Conservation (phyloP, 2,888 invertebrate species). For the Cataglyphis cursor region DNA sequence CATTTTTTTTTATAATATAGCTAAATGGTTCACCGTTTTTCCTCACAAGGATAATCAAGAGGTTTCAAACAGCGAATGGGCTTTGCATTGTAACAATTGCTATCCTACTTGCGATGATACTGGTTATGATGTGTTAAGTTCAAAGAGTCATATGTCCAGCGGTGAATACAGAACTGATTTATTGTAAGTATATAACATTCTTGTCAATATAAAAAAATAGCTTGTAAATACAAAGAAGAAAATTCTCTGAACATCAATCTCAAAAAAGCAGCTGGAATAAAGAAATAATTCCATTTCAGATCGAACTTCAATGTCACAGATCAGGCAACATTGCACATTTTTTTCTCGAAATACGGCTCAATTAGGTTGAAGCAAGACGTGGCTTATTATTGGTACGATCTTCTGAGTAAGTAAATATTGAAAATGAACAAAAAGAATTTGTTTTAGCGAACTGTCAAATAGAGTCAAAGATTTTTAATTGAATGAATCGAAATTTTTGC, state of each 20-base stretch:
- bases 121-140: constrained; percentile 70
- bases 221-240: not conserved
- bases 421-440: not conserved
- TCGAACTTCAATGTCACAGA: constrained; percentile 69
- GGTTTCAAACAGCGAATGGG: constrained; percentile 30
- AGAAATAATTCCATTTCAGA: constrained; percentile 64
- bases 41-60: constrained; percentile 73
- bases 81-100: constrained; percentile 75
- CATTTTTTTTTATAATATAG: constrained; percentile 75
- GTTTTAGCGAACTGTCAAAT: not conserved
- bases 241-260: not conserved
- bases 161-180: constrained; percentile 64
- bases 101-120: constrained; percentile 80
- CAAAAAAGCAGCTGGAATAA: not conserved
- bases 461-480: not conserved
- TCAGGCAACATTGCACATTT: constrained; percentile 82
- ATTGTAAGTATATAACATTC: constrained; percentile 65
- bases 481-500: not conserved
- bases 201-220: not conserved
- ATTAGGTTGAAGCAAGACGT: constrained; percentile 82
- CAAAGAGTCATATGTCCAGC: constrained; percentile 54
- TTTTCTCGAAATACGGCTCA: constrained; percentile 79
- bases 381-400: constrained; percentile 84
- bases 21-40: constrained; percentile 87
- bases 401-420: constrained; percentile 82